These are phyloP conservation scores for Megastigmus dorsalis DNA, from an alignment of 2,888 invertebrate species.

Conservation along the genomic window DNA sequence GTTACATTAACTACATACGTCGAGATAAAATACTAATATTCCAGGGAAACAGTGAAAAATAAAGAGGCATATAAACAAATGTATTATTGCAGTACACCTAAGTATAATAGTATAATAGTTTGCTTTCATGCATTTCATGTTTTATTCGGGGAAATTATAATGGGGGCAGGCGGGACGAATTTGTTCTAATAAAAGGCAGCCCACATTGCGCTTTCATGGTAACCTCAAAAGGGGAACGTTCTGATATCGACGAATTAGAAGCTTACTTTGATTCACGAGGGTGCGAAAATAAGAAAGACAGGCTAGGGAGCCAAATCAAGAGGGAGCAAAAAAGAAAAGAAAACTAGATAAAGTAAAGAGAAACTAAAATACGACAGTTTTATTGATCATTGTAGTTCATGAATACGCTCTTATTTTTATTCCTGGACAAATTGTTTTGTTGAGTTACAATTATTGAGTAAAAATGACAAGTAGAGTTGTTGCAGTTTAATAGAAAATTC, in stretches of 20 bases:
- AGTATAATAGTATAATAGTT: too few species aligned
- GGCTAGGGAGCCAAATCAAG: constrained; percentile 33
- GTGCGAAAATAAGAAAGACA: constrained; percentile 45
- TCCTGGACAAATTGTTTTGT: too few species aligned
- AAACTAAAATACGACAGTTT: constrained; percentile 20
- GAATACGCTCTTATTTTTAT: too few species aligned
- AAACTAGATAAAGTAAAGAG: constrained; percentile 27
- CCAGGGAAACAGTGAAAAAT: too few species aligned
- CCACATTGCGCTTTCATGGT: constrained; percentile 20
- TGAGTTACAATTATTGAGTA: too few species aligned
- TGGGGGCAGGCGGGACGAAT: constrained; percentile 52
- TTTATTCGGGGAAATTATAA: constrained; percentile 14
- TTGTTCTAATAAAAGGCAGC: constrained; percentile 39
- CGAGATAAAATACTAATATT: too few species aligned
- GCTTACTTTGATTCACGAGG: constrained; percentile 49
- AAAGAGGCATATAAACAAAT: too few species aligned
- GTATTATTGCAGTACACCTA: too few species aligned
- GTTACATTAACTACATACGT: too few species aligned
- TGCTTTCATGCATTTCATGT: constrained; percentile 1
- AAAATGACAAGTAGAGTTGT: too few species aligned
- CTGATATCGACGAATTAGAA: constrained; percentile 42
- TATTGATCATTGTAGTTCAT: constrained; percentile 15
- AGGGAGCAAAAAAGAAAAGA: constrained; percentile 33
- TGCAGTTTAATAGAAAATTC: too few species aligned
- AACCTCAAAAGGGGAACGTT: constrained; percentile 38